A percentile compares a stretch with the other conserved stretches of the same genome.
Conservation (phyloP, 2,888 invertebrate species). For the Megalurothrips usitatus region DNA sequence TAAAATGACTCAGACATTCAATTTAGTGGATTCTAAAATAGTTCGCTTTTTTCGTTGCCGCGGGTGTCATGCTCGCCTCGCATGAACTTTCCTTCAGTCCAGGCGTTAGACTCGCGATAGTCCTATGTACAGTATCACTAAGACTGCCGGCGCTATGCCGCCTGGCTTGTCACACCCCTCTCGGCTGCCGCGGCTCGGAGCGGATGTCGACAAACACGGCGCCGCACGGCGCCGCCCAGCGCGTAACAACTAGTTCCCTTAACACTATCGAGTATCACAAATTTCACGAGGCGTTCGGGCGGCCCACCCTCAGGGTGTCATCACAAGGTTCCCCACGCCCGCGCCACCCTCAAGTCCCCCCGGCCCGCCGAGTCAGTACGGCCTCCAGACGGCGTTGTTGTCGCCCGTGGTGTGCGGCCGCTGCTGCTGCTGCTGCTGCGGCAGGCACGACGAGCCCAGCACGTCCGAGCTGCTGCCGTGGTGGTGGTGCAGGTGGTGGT, state of each 20-base stretch:
- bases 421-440: constrained; percentile 49
- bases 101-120: no score
- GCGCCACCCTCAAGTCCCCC: no score
- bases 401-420: constrained; percentile 54
- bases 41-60: no score
- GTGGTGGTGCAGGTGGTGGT: constrained; percentile 33
- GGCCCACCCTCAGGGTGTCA: not conserved
- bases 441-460: constrained; percentile 35
- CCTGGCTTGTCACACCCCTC: constrained; percentile 27
- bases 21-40: no score
- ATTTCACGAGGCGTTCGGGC: not conserved
- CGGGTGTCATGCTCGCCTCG: no score
- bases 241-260: not conserved
- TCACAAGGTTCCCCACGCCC: no score
- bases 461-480: constrained; percentile 29
- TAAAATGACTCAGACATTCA: no score
- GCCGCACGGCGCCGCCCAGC: not conserved
- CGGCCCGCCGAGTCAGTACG: constrained; percentile 53
- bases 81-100: no score
- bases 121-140: not conserved
- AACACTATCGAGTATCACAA: constrained; percentile 5
- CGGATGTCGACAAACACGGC: constrained; percentile 31
- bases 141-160: not conserved
- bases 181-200: constrained; percentile 31
- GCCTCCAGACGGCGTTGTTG: constrained; percentile 69